A percentile compares a stretch with the other conserved stretches of the same genome.
Conservation (phyloP, 2,113 vertebrate genomes). For the Ascaphus truei region DNA sequence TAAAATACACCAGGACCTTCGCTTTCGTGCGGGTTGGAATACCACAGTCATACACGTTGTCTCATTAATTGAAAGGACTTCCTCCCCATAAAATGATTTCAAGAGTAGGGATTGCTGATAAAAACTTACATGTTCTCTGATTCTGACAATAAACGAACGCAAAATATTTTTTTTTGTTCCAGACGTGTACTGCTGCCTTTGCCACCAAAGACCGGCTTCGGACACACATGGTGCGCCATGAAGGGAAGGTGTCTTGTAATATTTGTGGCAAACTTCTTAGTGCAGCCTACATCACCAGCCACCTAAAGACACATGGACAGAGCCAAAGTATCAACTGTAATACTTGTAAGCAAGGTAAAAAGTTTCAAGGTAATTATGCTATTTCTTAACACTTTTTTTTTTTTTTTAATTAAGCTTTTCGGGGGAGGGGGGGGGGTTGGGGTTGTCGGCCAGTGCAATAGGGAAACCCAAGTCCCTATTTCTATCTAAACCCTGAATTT, state of each 20-base stretch:
- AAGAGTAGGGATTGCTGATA: too few relatives aligned
- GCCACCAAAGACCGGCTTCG: conserved; percentile 98
- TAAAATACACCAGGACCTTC: too few relatives aligned
- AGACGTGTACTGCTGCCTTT: conserved; percentile 97
- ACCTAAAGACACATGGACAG: conserved; percentile 96
- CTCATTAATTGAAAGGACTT: too few relatives aligned
- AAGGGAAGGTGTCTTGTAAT: conserved; percentile 97
- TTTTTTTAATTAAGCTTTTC: conserved; percentile 46
- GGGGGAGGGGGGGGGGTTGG: too few relatives aligned
- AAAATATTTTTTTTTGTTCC: conserved; percentile 54
- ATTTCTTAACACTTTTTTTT: conserved; percentile 41
- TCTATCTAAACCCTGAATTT: too few relatives aligned
- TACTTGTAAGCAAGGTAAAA: conserved; percentile 94
- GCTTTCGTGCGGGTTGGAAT: too few relatives aligned
- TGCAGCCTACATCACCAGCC: conserved; percentile 96
- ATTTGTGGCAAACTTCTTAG: conserved; percentile 98
- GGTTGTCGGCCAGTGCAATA: too few relatives aligned
- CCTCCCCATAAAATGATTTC: too few relatives aligned
- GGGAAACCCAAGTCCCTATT: too few relatives aligned
- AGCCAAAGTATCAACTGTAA: conserved; percentile 89
- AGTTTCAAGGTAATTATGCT: conserved; percentile 48
- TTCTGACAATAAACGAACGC: too few relatives aligned
- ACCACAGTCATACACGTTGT: too few relatives aligned
- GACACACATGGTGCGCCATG: conserved; percentile 97
- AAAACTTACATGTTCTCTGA: too few relatives aligned